Evolutionary conservation across 2,888 invertebrate species (phyloP).

Genomic region (Drosophila quinaria): DNA sequence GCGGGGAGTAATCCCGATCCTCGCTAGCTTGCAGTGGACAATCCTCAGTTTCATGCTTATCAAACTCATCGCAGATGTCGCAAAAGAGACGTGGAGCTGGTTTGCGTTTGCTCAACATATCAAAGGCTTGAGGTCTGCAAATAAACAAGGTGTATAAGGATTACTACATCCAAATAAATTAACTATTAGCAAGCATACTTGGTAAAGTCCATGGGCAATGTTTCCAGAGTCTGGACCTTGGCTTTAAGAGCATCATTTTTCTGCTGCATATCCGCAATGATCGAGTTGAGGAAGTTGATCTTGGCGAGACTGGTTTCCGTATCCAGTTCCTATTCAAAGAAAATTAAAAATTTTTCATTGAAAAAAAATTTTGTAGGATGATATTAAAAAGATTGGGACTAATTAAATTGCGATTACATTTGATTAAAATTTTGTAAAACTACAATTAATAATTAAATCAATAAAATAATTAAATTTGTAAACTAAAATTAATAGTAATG

Average conservation of each 20-base stretch:
- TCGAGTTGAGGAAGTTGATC: constrained; percentile 97
- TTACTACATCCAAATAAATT: background rate
- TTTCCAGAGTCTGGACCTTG: constrained; percentile 92
- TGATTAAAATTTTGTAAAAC: too few species aligned
- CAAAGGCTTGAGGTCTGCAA: constrained; percentile 87
- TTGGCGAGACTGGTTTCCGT: constrained; percentile 88
- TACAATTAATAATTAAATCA: too few species aligned
- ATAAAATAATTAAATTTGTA: too few species aligned
- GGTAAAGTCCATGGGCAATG: constrained; percentile 84
- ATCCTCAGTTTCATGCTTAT: constrained; percentile 98
- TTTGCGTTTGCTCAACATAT: constrained; percentile 85
- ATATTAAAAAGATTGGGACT: too few species aligned
- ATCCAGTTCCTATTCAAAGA: constrained; percentile 71
- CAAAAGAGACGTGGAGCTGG: constrained; percentile 95
- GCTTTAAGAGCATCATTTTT: constrained; percentile 94
- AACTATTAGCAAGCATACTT: constrained; percentile 85
- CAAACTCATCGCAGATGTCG: constrained; percentile 99
- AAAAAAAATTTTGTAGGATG: background rate
- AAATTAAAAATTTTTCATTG: background rate
- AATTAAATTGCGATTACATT: too few species aligned
- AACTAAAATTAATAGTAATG: too few species aligned
- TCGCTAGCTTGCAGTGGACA: constrained; percentile 94
- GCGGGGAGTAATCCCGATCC: constrained; percentile 84
- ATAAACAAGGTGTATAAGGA: background rate
- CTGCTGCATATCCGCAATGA: constrained; percentile 97